phyloP scores from a whole-genome alignment of 2,888 invertebrate genomes.

The Acanthopleura granulata region DNA sequence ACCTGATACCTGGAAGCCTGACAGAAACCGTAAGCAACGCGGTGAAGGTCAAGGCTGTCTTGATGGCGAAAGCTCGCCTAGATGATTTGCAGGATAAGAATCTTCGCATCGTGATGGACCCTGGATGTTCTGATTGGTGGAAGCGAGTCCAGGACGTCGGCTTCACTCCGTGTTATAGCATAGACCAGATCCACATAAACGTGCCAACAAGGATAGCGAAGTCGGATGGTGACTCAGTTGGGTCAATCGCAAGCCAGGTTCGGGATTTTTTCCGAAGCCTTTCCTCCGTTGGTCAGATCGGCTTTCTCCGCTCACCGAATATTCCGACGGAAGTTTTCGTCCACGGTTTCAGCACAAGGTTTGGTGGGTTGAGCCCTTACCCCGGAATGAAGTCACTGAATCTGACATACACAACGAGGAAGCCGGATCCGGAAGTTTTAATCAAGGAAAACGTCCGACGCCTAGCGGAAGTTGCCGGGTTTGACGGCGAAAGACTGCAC shows the following conservation, averaged over 20 bases:
- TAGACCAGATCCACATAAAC: not conserved
- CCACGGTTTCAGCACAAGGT: constrained; percentile 40
- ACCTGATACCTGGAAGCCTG: too few relatives aligned
- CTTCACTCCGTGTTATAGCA: not conserved
- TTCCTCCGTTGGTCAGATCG: not conserved
- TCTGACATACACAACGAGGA: constrained; percentile 35
- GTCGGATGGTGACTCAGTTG: not conserved
- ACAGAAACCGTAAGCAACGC: too few relatives aligned
- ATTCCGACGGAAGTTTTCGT: constrained; percentile 32
- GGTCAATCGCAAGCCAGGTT: not conserved
- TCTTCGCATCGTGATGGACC: too few relatives aligned
- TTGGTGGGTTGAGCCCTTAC: constrained; percentile 39
- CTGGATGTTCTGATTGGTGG: not conserved
- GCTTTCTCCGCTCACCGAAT: constrained; percentile 26
- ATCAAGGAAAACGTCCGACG: constrained; percentile 41
- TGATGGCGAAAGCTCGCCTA: too few relatives aligned
- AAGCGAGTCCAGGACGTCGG: not conserved
- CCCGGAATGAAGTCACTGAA: constrained; percentile 41
- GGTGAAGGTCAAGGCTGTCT: too few relatives aligned
- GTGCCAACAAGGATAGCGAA: too few relatives aligned
- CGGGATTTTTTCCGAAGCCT: not conserved
- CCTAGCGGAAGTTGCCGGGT: constrained; percentile 29
- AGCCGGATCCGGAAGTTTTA: constrained; percentile 39
- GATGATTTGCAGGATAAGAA: too few relatives aligned
- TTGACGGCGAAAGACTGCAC: constrained; percentile 23